Conservation (phyloP, 2,888 invertebrate genomes). For the Malachius bipustulatus region DNA sequence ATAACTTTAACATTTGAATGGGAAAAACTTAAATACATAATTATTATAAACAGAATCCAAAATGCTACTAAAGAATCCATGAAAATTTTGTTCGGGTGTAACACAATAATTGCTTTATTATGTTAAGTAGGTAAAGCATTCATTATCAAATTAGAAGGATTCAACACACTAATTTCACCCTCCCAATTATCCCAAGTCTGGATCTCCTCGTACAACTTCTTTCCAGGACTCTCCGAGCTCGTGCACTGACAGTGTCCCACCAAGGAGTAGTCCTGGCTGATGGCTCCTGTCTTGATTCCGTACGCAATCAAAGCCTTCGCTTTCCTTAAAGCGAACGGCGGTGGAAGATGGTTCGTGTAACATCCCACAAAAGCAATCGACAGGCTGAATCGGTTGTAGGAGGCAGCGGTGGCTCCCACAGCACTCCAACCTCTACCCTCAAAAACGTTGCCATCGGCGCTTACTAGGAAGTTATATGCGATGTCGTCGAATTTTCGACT, state of each 20-base stretch:
- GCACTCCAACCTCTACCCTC: constrained; percentile 46
- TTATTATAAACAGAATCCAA: no score
- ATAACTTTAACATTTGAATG: no score
- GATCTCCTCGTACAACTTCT: constrained; percentile 39
- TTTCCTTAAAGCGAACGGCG: constrained; percentile 33
- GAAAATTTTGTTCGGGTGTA: no score
- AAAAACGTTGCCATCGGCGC: constrained; percentile 45
- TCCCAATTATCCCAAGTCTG: constrained; percentile 43
- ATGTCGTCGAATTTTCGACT: constrained; percentile 42
- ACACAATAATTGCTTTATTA: no score
- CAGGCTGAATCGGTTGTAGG: constrained; percentile 39
- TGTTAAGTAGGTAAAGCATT: background rate
- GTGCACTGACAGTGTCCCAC: constrained; percentile 43
- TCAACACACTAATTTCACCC: constrained; percentile 6
- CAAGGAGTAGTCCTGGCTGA: constrained; percentile 38
- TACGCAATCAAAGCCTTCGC: constrained; percentile 37
- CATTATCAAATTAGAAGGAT: background rate
- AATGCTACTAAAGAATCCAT: no score
- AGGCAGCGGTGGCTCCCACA: constrained; percentile 42
- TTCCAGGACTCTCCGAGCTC: constrained; percentile 43
- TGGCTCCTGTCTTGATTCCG: constrained; percentile 38
- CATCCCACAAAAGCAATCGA: constrained; percentile 45
- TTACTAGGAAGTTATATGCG: constrained; percentile 44
- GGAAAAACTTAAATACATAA: no score
- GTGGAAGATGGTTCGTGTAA: constrained; percentile 39